Conservation (phyloP, 1,140 invertebrate species). For the Macrobrachium rosenbergii region DNA sequence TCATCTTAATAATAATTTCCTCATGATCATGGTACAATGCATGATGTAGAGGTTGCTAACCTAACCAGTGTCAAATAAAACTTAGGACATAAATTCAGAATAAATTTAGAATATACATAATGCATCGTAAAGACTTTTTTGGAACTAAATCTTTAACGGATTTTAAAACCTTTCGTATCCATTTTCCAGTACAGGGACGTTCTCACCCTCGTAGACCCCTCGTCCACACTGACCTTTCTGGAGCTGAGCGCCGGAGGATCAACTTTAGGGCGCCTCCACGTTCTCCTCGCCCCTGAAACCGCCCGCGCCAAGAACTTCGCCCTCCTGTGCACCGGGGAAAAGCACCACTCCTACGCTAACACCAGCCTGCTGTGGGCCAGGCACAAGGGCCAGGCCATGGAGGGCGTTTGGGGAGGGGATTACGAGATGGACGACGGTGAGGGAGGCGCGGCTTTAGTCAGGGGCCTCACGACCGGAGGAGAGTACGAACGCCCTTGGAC, state of each 20-base stretch:
- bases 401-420: neutral
- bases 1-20: no score
- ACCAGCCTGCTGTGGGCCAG: neutral
- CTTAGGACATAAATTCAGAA: no score
- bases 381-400: neutral
- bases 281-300: neutral
- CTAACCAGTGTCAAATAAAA: no score
- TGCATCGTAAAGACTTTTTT: no score
- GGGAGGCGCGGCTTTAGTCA: neutral
- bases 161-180: neutral
- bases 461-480: neutral
- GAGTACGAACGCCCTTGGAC: constrained; percentile 10
- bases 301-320: neutral
- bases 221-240: constrained; percentile 13
- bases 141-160: neutral
- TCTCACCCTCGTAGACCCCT: neutral
- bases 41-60: no score
- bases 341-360: constrained; percentile 14
- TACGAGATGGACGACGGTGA: neutral
- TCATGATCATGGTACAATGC: no score
- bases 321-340: constrained; percentile 6
- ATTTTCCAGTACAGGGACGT: neutral
- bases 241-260: neutral
- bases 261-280: neutral
- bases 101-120: no score